Evolutionary conservation across 2,797 vertebrate species (phyloP), one percentile per base, ranked within the genome.

Genomic region (Sebastes wilsoni): DNA sequence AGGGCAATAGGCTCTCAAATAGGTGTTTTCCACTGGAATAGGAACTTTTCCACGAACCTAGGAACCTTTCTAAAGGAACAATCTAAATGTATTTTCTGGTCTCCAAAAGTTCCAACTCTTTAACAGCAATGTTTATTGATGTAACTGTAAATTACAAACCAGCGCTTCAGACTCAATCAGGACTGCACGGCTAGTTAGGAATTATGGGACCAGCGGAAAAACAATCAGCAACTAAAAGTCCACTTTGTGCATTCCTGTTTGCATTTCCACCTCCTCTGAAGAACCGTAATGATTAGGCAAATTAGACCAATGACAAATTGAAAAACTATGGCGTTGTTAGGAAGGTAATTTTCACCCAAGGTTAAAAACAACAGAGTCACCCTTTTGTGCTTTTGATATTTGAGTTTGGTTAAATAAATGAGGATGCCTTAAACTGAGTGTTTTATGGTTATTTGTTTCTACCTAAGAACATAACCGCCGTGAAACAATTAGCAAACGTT

Each of bases 141-240:
- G 11, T 46, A 60, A 62, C 59, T 79, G 55, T 36, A 59, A 77
- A 73, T 54, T 28, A 52, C 9, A 72, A 78, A 49, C 42, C 16
- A 65, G 64, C 23, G 75, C 42, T 67, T 81, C 12, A 61, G 42
- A 60, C 27, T 38, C 30, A 36, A 30, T 34, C 8, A 62, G 62
- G 58, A 12, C 16, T 30, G 11, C 34, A 72, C 6, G 8, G 13
- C 8, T 18, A 49, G 4, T 3, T 13, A 23, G 28, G n/a, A 32
- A 54, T 61, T 52, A 76, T 52, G 54, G 23, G 52, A 72, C 34
- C 13, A 68, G 34, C 25, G 4, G 18, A 54, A 75, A 79, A 67
- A 46, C 10, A 34, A 34, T 34, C n/a, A 10, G 56, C 12, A 66
- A 79, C 54, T 23, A 54, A 32, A 49, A 65, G 11, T 30, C 8